Conservation (phyloP, 2,113 vertebrate genomes). For the Emydura subglobosa region DNA sequence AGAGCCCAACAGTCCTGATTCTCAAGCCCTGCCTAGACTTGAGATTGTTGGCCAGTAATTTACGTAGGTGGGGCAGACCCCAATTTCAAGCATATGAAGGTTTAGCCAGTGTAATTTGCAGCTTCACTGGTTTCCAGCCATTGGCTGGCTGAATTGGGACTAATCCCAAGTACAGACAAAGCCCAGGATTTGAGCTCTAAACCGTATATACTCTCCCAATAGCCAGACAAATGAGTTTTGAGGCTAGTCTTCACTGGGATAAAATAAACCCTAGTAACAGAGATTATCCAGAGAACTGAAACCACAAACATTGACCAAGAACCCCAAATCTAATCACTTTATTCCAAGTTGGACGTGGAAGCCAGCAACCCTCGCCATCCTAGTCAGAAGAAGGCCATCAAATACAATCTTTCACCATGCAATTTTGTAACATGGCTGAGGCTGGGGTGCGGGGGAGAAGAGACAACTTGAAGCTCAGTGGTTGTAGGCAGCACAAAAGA, state of each 20-base stretch:
- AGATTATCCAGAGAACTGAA: not conserved
- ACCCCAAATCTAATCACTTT: not conserved
- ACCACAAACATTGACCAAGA: not conserved
- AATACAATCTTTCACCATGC: not conserved
- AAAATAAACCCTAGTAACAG: not conserved
- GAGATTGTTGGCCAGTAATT: rapidly evolving
- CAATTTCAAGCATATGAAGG: rapidly evolving
- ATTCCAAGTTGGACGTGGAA: not conserved
- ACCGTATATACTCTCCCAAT: not conserved
- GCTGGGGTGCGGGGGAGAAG: too few relatives aligned
- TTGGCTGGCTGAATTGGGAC: rapidly evolving
- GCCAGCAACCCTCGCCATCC: not conserved
- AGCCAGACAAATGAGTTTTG: rapidly evolving
- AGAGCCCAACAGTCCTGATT: not conserved
- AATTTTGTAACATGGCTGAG: not conserved
- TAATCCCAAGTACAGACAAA: not conserved
- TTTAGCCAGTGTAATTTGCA: not conserved
- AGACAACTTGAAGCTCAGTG: not conserved
- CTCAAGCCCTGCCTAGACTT: not conserved
- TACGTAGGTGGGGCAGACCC: not conserved
- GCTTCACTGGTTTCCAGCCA: rapidly evolving
- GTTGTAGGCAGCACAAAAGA: not conserved
- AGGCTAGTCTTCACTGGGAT: not conserved
- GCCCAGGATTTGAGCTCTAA: not conserved
- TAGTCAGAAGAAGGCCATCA: not conserved